Conservation (phyloP, 2,888 invertebrate species). For the Chironomus riparius region DNA sequence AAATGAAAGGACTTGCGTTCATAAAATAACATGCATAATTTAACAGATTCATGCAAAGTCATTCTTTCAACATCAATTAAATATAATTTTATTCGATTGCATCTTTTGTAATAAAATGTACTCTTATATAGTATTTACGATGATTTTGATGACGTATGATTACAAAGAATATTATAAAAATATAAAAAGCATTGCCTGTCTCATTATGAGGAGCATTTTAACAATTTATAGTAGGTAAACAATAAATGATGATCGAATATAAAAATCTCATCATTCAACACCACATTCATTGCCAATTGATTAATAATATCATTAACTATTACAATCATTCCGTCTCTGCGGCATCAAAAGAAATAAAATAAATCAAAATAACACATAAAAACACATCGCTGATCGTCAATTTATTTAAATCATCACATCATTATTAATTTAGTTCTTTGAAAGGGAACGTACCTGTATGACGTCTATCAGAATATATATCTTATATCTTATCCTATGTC, state of each 20-base stretch:
- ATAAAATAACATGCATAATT: conserved; percentile 23
- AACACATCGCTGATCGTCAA: conserved; percentile 4
- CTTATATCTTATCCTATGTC: too few species aligned
- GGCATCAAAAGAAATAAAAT: not conserved
- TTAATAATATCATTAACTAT: conserved; percentile 27
- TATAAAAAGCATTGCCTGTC: not conserved
- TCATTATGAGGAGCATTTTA: not conserved
- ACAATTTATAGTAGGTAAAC: not conserved
- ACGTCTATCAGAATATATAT: too few species aligned
- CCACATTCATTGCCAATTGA: conserved; percentile 24
- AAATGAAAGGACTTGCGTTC: conserved; percentile 26
- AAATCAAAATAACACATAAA: not conserved
- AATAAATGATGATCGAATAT: not conserved
- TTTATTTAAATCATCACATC: conserved; percentile 21
- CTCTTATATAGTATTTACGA: not conserved
- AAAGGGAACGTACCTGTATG: not conserved
- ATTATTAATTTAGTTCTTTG: not conserved
- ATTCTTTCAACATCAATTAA: conserved; percentile 25
- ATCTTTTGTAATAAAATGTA: not conserved
- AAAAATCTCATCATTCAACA: not conserved
- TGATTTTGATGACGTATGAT: not conserved
- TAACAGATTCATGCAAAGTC: conserved; percentile 5
- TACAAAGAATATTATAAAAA: not conserved
- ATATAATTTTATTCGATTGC: conserved; percentile 9
- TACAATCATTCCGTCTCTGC: not conserved